Evolutionary conservation across 2,797 vertebrate species (phyloP).

Genomic region (Molossus alvarezi): DNA sequence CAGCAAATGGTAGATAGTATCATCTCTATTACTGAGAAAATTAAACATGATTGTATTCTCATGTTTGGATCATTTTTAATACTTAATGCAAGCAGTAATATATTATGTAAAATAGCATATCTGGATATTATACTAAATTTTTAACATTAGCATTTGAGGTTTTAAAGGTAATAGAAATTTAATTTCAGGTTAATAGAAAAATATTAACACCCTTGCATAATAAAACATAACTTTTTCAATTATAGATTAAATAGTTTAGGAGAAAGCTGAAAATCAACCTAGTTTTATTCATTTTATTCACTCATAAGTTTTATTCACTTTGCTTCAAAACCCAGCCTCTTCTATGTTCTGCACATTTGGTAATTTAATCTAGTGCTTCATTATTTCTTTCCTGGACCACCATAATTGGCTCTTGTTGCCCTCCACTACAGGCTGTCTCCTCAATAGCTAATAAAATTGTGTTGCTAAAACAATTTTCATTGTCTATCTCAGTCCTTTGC

Average conservation of each 20-base stretch:
- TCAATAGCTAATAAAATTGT: not conserved
- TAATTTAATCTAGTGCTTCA: not conserved
- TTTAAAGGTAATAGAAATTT: constrained; percentile 46
- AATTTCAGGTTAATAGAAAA: constrained; percentile 7
- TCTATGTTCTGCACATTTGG: not conserved
- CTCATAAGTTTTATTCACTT: not conserved
- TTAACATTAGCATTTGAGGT: not conserved
- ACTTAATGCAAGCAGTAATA: not conserved
- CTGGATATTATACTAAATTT: not conserved
- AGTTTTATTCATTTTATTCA: not conserved
- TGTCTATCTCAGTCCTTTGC: not conserved
- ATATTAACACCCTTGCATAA: not conserved
- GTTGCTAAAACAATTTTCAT: not conserved
- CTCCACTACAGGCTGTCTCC: not conserved
- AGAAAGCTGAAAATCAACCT: not conserved
- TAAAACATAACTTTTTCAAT: not conserved
- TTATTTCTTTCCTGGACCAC: not conserved
- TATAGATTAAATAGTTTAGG: not conserved
- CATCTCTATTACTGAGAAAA: constrained; percentile 47
- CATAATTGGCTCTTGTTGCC: not conserved
- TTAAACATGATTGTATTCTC: constrained; percentile 50
- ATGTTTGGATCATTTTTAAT: constrained; percentile 47
- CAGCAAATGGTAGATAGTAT: not conserved
- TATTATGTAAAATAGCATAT: constrained; percentile 28
- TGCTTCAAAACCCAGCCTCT: not conserved